These are phyloP conservation scores for Lepeophtheirus salmonis DNA, from an alignment of 1,140 invertebrate genomes.

Conservation along the genomic window DNA sequence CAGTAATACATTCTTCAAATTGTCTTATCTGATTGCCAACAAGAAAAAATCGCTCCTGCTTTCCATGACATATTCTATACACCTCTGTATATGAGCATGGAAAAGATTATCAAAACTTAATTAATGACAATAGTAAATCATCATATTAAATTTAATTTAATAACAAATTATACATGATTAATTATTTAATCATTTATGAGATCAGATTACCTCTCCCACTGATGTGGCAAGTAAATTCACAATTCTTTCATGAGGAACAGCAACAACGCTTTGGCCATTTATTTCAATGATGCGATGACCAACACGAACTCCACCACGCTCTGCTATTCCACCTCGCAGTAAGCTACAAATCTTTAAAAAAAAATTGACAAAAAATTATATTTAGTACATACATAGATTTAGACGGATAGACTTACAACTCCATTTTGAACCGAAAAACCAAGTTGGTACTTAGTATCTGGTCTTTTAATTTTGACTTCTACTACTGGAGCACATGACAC, in stretches of 20 bases:
- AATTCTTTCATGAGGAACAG: constrained; percentile 96
- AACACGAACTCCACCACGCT: constrained; percentile 90
- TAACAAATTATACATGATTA: too few species aligned
- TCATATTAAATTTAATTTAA: neutral
- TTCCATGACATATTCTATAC: neutral
- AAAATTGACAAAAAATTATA: constrained; percentile 1
- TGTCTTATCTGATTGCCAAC: too few species aligned
- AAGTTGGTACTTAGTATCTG: constrained; percentile 97
- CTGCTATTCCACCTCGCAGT: constrained; percentile 89
- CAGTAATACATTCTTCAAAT: too few species aligned
- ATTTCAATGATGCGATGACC: constrained; percentile 99
- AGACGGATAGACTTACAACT: constrained; percentile 51
- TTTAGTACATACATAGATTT: neutral
- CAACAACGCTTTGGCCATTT: constrained; percentile 96
- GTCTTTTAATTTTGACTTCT: constrained; percentile 96
- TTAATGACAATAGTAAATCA: neutral
- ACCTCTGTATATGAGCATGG: neutral
- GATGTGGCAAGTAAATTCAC: constrained; percentile 95
- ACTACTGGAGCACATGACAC: constrained; percentile 99
- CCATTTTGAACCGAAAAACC: constrained; percentile 99
- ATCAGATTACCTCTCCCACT: constrained; percentile 72
- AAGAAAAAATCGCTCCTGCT: too few species aligned
- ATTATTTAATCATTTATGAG: neutral
- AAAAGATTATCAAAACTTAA: neutral
- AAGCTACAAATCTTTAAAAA: constrained; percentile 77